phyloP scores from a whole-genome alignment of 2,888 invertebrate genomes.

The Eilema depressum region DNA sequence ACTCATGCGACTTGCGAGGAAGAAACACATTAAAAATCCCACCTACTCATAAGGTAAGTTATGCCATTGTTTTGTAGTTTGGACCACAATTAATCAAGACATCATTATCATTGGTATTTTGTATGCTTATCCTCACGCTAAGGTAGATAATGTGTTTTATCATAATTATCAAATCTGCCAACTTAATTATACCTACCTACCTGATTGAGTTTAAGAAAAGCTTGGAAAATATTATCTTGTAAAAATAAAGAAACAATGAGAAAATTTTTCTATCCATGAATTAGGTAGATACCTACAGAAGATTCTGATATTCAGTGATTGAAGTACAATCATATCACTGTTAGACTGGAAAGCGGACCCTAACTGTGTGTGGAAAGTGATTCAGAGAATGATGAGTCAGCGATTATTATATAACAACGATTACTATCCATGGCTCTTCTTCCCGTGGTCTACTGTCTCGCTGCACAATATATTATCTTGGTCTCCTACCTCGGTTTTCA shows the following conservation, averaged over 20 bases:
- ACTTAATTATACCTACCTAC: background rate
- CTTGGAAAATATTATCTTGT: background rate
- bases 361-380: too few relatives aligned
- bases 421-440: too few relatives aligned
- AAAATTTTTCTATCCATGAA: too few relatives aligned
- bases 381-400: too few relatives aligned
- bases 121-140: background rate
- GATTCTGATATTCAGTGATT: too few relatives aligned
- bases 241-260: background rate
- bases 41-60: background rate
- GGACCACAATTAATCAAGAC: constrained; percentile 1
- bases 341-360: too few relatives aligned
- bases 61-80: background rate
- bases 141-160: background rate
- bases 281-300: background rate
- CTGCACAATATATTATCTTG: too few relatives aligned
- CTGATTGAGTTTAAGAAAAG: background rate
- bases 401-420: too few relatives aligned
- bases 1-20: background rate
- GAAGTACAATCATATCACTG: too few relatives aligned
- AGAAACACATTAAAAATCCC: background rate
- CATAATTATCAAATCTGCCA: constrained; percentile 1
- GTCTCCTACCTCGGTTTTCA: too few relatives aligned
- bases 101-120: background rate
- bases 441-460: too few relatives aligned